Evolutionary conservation across 2,113 vertebrate species (phyloP).

Genomic region (Lota lota): DNA sequence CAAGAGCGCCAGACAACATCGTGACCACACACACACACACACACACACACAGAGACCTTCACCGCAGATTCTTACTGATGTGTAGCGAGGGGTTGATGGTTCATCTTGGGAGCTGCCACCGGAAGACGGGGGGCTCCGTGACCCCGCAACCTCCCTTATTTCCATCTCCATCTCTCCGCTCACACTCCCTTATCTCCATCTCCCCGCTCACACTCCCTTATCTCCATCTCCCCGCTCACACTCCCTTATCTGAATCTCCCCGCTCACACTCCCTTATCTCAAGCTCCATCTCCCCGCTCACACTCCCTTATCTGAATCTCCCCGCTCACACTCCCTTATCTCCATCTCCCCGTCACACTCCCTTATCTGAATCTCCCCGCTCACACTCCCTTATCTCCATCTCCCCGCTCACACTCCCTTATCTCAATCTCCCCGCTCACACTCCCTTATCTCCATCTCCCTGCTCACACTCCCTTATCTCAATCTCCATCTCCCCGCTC

Average conservation of each 20-base stretch:
- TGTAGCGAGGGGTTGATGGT: slow-evolving; percentile 39
- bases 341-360: too few species aligned
- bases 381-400: too few species aligned
- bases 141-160: slow-evolving; percentile 49
- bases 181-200: slow-evolving; percentile 47
- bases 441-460: too few species aligned
- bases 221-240: slow-evolving; percentile 44
- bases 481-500: too few species aligned
- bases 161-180: slow-evolving; percentile 48
- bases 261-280: slow-evolving; percentile 37
- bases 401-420: too few species aligned
- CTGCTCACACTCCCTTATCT: too few species aligned
- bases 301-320: too few species aligned
- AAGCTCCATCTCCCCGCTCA: too few species aligned
- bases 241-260: slow-evolving; percentile 18
- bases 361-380: too few species aligned
- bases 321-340: too few species aligned
- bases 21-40: slow-evolving; percentile 33
- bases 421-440: too few species aligned
- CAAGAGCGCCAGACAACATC: too few species aligned
- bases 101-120: slow-evolving; percentile 68
- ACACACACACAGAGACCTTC: slow-evolving; percentile 59
- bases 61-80: slow-evolving; percentile 62
- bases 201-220: slow-evolving; percentile 40
- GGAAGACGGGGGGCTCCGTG: slow-evolving; percentile 62